Base-by-base conservation (phyloP, 1,140 invertebrate species). In the Probaryconus sp. region DNA sequence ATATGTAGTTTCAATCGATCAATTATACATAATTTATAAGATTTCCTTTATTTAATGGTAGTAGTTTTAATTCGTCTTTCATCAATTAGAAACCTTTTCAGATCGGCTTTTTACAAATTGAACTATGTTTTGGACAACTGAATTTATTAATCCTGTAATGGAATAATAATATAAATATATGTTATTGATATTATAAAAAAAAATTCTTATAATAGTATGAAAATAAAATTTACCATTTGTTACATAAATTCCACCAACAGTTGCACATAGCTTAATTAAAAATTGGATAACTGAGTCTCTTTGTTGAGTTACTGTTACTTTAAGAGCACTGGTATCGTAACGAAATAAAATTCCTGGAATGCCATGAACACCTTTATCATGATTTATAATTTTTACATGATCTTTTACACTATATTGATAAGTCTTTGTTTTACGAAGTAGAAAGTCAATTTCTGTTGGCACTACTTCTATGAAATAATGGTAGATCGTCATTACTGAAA, bases 381-480 rank as follows among this genome's bases (percentile, higher is more conserved):
- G 89, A 83, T 91, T 85, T 33, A 97, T 93, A 4, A 92, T 91
- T 78, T 96, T 89, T 71, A 92, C 91, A 81, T 95, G 90, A 83
- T 97, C 95, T 79, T 97, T 96, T 0, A 97, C 96, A 38, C 96
- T 95, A 83, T 97, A 99, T 82, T 98, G 96, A 82, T 94, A 98
- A 5, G 96, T 96, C 82, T 93, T 93, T 14, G 92, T 89, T 3
- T 89, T 90, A 24, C 87, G 89, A 31, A 93, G 85, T 10, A 92
- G 89, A 2, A 94, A 95, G 65, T 94, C 89, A 5, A 98, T 93
- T 82, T 96, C 93, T 6, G 97, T 98, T 17, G 96, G 95, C 10
- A 99, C 96, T n/a, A 98, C 93, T 89, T 98, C 94, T 31, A 99
- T 90, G 79, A 97, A 98, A 88, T 99, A 99, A 81, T 98, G 96